Conservation (phyloP, 2,888 invertebrate species). For the Drosophila mimetica region DNA sequence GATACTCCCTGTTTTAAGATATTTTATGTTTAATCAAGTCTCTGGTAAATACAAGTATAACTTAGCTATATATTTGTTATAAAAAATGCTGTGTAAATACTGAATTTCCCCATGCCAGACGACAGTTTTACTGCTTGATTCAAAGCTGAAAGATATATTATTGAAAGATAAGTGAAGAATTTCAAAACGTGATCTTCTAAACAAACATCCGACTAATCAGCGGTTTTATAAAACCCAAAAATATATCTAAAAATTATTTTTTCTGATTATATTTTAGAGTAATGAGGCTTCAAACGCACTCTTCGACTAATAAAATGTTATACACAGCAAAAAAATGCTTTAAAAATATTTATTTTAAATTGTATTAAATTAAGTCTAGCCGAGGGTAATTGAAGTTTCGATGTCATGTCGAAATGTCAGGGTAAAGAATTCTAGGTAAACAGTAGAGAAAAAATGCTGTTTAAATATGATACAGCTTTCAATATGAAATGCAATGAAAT, state of each 20-base stretch:
- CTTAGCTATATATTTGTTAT: not conserved
- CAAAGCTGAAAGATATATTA: not conserved
- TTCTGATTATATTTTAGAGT: not conserved
- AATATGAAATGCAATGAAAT: not conserved
- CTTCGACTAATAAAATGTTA: no score
- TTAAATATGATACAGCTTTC: constrained; percentile 8
- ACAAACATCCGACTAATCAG: not conserved
- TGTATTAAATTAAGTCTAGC: no score
- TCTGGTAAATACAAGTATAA: no score
- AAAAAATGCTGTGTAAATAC: not conserved
- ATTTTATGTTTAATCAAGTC: no score
- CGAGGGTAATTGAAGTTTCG: not conserved
- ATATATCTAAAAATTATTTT: not conserved
- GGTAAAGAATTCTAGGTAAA: not conserved
- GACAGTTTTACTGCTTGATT: not conserved
- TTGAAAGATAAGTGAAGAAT: not conserved
- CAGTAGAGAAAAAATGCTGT: constrained; percentile 15
- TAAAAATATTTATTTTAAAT: no score
- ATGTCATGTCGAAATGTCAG: not conserved
- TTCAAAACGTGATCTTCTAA: not conserved
- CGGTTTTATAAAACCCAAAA: no score
- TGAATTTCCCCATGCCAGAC: not conserved
- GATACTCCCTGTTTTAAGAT: no score
- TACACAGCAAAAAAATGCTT: no score
- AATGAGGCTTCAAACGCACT: no score